Base-by-base conservation (phyloP, 2,113 vertebrate genomes). In the Symphodus melops region DNA sequence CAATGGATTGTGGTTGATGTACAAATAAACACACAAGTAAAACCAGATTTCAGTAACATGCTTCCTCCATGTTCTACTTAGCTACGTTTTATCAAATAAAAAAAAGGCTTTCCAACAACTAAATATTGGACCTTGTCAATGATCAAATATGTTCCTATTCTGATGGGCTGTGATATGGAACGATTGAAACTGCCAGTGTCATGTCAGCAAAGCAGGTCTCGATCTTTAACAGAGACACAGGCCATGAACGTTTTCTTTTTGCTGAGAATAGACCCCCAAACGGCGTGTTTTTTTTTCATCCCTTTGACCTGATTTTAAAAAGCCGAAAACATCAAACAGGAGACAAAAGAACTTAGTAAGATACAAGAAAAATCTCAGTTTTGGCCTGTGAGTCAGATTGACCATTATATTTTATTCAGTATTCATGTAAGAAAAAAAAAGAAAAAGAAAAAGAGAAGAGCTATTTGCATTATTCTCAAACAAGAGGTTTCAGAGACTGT, bases 311-410 rank as follows among this genome's bases (percentile, higher is more conserved):
- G 52, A 71, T 67, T 49, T 49, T 19, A 65, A 39, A 25, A 1
- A 33, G 8, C 48, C 46, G 39, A 68, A 54, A 48, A 52, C 39
- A 33, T 67, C 37, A 64, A 20, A 53, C 4, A 17, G 13, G 10
- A 67, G 44, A 75, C 20, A 21, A 52, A 56, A 19, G 4, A 39
- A 56, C 21, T 70, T 5, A 11, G 33, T 21, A 56, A 21, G 16
- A 60, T 37, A 42, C 19, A 25, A 58, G 25, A 66, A 17, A n/a
- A 76, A 85, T 82, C 65, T 82, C 77, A 77, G 59, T 57, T 66
- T 68, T 66, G 74, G 74, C 75, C 75, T 79, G 74, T 79, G 71
- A 79, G 78, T 75, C 74, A 66, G 20, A 28, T 19, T 42, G 20
- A 63, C 51, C 41, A 39, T 48, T 33, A 23, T 41, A 10, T 48